These are phyloP conservation scores for Varecia variegata DNA, from an alignment of 2,797 vertebrate genomes.

Conservation along the genomic window DNA sequence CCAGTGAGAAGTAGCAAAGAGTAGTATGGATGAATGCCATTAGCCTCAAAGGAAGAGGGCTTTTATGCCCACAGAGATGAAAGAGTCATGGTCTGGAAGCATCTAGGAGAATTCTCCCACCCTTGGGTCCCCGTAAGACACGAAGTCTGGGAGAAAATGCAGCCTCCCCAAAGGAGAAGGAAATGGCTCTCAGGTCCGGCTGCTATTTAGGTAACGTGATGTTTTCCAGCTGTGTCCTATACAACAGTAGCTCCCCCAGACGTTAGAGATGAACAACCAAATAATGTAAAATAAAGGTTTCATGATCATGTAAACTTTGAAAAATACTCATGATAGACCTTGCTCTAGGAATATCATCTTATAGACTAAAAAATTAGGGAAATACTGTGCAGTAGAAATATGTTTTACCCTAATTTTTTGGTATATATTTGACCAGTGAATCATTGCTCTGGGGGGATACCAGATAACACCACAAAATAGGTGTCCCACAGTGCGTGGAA, in stretches of 20 bases:
- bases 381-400: not conserved
- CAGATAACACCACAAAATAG: not conserved
- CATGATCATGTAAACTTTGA: not conserved
- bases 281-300: not conserved
- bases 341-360: not conserved
- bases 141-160: not conserved
- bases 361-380: not conserved
- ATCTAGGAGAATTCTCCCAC: not conserved
- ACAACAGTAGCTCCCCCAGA: not conserved
- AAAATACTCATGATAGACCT: too few relatives aligned
- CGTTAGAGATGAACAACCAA: not conserved
- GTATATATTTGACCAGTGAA: not conserved
- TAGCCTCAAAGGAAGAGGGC: not conserved
- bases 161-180: not conserved
- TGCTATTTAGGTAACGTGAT: not conserved
- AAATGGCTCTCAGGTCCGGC: not conserved
- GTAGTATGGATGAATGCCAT: not conserved
- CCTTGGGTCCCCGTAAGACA: accelerated
- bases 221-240: not conserved
- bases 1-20: not conserved
- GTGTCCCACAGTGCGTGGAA: not conserved
- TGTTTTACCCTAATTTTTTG: not conserved
- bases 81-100: not conserved
- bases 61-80: not conserved
- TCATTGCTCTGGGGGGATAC: not conserved